Evolutionary conservation across 1,140 invertebrate genomes (phyloP), one percentile per base, ranked within the genome.

Genomic region (Colletes latitarsis): DNA sequence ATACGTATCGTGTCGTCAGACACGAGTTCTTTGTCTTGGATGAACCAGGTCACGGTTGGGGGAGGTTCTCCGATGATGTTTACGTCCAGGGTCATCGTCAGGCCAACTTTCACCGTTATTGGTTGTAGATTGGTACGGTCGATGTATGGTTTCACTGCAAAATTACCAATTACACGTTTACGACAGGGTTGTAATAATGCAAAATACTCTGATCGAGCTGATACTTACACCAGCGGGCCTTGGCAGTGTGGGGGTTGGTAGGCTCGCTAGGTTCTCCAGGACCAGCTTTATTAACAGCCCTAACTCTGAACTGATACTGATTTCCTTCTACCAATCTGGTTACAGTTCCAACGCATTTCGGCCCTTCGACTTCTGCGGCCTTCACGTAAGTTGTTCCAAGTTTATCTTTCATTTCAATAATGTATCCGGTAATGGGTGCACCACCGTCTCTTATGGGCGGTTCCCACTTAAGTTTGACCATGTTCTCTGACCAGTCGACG

Each of bases 201-300:
- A 0, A 30, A 30, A 30, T 30, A 30, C 30, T 30, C 30, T 30
- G 30, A 30, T 30, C 30, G 30, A 30, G 30, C 30, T 30, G 30
- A 81, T 86, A 96, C 96, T 97, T 94, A 98, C 97, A 93, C 95
- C 96, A 98, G 92, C 97, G 95, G 21, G 98, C 96, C 92, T 99
- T 99, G 67, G 98, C 98, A n/a, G 97, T 97, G 89, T 99, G 98
- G 91, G 98, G 97, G 91, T 97, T 97, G 52, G 98, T 99, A 73
- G 98, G 96, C 90, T 99, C 97, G 58, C 98, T 99, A 9, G 99
- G 98, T 89, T 99, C 98, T 30, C 98, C 98, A 66, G 96, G 96
- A 62, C 99, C 99, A 53, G 98, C 99, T 93, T 99, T 99, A 93
- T 99, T 99, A 0, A 98, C 94, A 57, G 99, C 99, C 63, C 96